Evolutionary conservation across 2,113 vertebrate species (phyloP).

Genomic region (Panthera leo): DNA sequence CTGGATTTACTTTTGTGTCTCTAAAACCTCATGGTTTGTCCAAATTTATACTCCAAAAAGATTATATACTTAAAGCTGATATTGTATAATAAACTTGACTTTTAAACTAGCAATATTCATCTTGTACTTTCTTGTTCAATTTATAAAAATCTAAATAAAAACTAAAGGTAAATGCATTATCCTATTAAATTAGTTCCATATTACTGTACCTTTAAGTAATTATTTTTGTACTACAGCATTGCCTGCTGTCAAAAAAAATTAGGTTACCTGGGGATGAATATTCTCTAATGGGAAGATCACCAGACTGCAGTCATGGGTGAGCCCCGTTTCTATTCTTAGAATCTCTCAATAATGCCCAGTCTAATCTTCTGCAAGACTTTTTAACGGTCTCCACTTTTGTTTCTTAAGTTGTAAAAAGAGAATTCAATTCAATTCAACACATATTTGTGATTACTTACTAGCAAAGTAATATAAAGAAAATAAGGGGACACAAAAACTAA

Average conservation of each 20-base stretch:
- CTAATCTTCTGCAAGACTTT: conserved; percentile 43
- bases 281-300: conserved; percentile 52
- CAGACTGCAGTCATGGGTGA: conserved; percentile 50
- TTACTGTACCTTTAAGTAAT: conserved; percentile 44
- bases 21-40: neutral
- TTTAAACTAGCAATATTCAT: neutral
- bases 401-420: neutral
- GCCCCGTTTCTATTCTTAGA: conserved; percentile 68
- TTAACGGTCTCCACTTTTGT: conserved; percentile 14
- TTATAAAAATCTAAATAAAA: conserved; percentile 7
- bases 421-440: neutral
- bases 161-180: neutral
- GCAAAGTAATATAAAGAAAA: neutral
- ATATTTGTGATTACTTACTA: neutral
- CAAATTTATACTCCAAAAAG: neutral
- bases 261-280: conserved; percentile 67
- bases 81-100: neutral
- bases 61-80: neutral
- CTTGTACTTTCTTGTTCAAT: neutral
- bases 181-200: neutral
- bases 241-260: conserved; percentile 71
- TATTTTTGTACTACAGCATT: conserved; percentile 51
- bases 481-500: neutral
- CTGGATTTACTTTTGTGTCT: neutral
- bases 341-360: conserved; percentile 33